Evolutionary conservation across 2,113 vertebrate species (phyloP).

Genomic region (Microcebus tavaratra): DNA sequence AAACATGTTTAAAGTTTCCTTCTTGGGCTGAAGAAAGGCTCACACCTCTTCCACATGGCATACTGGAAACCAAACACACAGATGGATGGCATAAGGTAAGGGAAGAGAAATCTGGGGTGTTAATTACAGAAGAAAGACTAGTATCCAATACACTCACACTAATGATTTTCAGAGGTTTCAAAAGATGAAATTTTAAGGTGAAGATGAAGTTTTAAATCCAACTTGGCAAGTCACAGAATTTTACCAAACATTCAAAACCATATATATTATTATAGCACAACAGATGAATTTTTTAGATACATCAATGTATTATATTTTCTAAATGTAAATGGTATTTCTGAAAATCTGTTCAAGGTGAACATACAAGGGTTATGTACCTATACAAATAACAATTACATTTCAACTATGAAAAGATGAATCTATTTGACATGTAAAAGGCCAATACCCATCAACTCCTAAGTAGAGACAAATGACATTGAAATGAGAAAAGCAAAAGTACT

Average conservation of each 20-base stretch:
- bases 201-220: slow-evolving; percentile 67
- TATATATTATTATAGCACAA: slow-evolving; percentile 43
- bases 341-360: slow-evolving; percentile 53
- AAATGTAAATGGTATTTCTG: slow-evolving; percentile 45
- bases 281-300: slow-evolving; percentile 17
- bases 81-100: slow-evolving; percentile 58
- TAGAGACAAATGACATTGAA: slow-evolving; percentile 37
- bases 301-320: slow-evolving; percentile 27
- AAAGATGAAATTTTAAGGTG: slow-evolving; percentile 66
- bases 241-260: slow-evolving; percentile 54
- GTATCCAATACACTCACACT: slow-evolving; percentile 30
- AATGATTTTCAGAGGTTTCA: slow-evolving; percentile 60
- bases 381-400: slow-evolving; percentile 30
- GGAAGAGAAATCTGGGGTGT: slow-evolving; percentile 40
- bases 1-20: slow-evolving; percentile 67
- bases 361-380: background rate
- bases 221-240: slow-evolving; percentile 50
- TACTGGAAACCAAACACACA: slow-evolving; percentile 73
- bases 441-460: slow-evolving; percentile 34
- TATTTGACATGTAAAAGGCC: background rate
- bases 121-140: slow-evolving; percentile 61
- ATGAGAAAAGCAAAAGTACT: slow-evolving; percentile 53
- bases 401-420: slow-evolving; percentile 36
- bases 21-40: slow-evolving; percentile 71
- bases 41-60: slow-evolving; percentile 57